Evolutionary conservation across 2,888 invertebrate genomes (phyloP).

Genomic region (Neuroscelio doddi): DNA sequence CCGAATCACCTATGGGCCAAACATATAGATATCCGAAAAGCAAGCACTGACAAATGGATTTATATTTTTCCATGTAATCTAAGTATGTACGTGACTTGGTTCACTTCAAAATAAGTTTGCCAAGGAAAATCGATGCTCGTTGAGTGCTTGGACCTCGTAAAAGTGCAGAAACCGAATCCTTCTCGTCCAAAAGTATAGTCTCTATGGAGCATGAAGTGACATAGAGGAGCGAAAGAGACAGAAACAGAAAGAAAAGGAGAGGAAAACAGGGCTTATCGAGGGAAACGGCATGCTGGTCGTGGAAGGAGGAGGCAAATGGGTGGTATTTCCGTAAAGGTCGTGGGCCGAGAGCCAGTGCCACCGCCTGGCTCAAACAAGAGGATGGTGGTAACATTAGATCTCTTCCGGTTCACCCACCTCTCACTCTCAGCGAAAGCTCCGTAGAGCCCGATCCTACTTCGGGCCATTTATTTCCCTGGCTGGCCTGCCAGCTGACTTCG

Average conservation of each 20-base stretch:
- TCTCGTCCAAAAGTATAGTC: neutral
- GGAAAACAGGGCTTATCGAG: conserved; percentile 8
- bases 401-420: conserved; percentile 51
- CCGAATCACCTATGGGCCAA: conserved; percentile 5
- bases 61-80: conserved; percentile 11
- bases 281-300: conserved; percentile 1
- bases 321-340: conserved; percentile 44
- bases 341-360: conserved; percentile 55
- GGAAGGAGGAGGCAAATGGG: conserved; percentile 13
- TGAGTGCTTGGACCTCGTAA: conserved; percentile 17
- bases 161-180: conserved; percentile 17
- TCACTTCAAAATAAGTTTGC: conserved; percentile 17
- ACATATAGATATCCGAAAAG: conserved; percentile 10
- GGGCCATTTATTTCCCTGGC: conserved; percentile 19
- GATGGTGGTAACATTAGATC: conserved; percentile 55
- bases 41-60: too few species aligned
- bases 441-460: neutral
- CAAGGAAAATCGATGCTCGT: conserved; percentile 19
- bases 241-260: conserved; percentile 3
- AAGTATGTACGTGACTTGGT: conserved; percentile 26
- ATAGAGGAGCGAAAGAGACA: neutral
- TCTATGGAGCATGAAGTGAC: too few species aligned
- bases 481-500: conserved; percentile 17
- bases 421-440: conserved; percentile 18
- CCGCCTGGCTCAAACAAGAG: conserved; percentile 9